Evolutionary conservation across 2,797 vertebrate species (phyloP).

Genomic region (Sandelia bainsii): DNA sequence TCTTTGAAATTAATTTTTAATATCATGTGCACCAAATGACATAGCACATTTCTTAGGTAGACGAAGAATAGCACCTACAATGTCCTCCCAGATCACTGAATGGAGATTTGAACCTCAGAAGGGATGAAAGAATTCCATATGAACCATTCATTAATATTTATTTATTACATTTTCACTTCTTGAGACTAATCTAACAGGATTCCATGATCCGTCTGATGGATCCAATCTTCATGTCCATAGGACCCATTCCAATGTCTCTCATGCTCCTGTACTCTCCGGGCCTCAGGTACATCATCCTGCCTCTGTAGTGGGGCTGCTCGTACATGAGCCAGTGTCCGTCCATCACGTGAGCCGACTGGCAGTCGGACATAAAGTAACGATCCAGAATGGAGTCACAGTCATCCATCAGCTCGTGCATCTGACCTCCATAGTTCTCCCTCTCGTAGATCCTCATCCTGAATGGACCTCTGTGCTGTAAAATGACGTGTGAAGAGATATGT

Average conservation of each 20-base stretch:
- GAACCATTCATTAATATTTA: conserved; percentile 49
- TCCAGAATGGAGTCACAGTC: conserved; percentile 75
- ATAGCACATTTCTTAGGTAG: conserved; percentile 11
- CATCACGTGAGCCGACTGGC: conserved; percentile 73
- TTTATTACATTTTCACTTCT: conserved; percentile 26
- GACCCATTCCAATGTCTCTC: conserved; percentile 75
- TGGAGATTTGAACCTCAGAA: conserved; percentile 8
- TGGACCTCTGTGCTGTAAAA: conserved; percentile 72
- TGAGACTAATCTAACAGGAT: conserved; percentile 63
- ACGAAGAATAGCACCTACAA: not conserved
- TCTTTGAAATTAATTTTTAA: conserved; percentile 3
- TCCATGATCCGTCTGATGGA: conserved; percentile 80
- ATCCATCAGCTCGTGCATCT: conserved; percentile 74
- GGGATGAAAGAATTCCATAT: conserved; percentile 16
- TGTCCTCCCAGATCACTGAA: not conserved
- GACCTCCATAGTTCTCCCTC: conserved; percentile 73
- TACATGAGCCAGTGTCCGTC: conserved; percentile 81
- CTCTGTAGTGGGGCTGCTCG: conserved; percentile 75
- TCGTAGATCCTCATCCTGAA: conserved; percentile 80
- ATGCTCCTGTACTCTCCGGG: conserved; percentile 81
- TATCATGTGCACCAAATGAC: conserved; percentile 21
- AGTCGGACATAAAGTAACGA: conserved; percentile 65
- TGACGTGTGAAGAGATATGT: not conserved
- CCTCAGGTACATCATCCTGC: conserved; percentile 80
- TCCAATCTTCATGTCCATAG: conserved; percentile 77